Base-by-base conservation (phyloP, 2,797 vertebrate species). In the Garrulus glandarius region DNA sequence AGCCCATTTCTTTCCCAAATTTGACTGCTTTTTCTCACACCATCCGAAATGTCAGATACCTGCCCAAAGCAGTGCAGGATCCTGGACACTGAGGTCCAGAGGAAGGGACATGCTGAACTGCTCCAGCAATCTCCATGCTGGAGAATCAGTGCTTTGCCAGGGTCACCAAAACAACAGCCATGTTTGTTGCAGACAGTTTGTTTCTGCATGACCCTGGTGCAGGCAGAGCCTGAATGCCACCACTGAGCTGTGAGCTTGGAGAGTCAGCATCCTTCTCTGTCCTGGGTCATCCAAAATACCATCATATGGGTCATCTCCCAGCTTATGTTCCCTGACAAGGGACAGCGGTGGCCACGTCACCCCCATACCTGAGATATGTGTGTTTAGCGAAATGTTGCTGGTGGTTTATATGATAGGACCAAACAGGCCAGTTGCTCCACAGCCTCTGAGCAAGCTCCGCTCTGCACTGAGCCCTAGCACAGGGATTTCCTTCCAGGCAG, bases 281-380 rank as follows among this genome's bases (percentile, higher is more conserved):
- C n/a, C 47, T 68, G 19, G 16, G 19, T 60, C 12, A 30, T 76
- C 64, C 37, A 32, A 47, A 69, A 29, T 49, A 52, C 24, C 9
- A 2, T 52, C 17, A 24, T 13, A n/a, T 0, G 0, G 32, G 9
- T 55, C 32, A 55, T 50, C 11, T 77, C 53, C 69, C 46, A 56
- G 8, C 15, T 78, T 49, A 29, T 2, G 1, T 50, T 49, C n/a
- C 46, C 30, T 78, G 57, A 43, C 11, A 43, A 36, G 24, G 30
- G 10, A 68, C 5, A 26, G 36, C 34, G 80, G 34, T 32, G 36
- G n/a, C 12, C 1, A 2, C 0, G 0, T 50, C 41, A 36, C 13
- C 11, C 15, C 15, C 3, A 1, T 27, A 44, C 13, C 13, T 15
- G n/a, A 53, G 34, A 56, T 24, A 11, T 17, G 15, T 6, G 11